Conservation (phyloP, 2,797 vertebrate species). For the Crax fasciolata region DNA sequence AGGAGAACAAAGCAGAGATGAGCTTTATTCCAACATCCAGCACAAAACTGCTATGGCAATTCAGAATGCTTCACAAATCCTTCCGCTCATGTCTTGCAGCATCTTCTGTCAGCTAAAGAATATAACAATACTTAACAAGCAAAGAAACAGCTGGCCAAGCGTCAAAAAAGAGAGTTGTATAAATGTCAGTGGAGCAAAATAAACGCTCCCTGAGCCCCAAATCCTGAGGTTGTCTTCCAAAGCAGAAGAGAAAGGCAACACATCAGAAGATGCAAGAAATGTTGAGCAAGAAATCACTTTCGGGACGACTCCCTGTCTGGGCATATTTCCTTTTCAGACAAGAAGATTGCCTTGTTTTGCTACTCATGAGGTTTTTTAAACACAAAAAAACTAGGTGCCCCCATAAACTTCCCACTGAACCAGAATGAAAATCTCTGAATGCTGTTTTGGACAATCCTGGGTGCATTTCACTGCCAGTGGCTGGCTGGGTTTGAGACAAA, state of each 20-base stretch:
- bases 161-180: not conserved
- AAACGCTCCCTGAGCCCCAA: not conserved
- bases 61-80: not conserved
- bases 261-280: fast-evolving
- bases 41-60: not conserved
- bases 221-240: not conserved
- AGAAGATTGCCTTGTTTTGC: not conserved
- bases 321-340: not conserved
- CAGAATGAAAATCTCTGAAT: not conserved
- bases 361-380: not conserved
- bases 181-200: not conserved
- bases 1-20: not conserved
- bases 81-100: not conserved
- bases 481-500: not conserved
- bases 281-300: not conserved
- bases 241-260: not conserved
- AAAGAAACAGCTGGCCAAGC: not conserved
- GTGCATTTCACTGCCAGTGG: not conserved
- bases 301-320: fast-evolving
- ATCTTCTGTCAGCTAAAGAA: not conserved
- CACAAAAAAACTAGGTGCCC: not conserved
- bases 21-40: not conserved
- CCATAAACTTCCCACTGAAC: not conserved
- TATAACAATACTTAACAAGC: not conserved
- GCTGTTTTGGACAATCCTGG: not conserved